phyloP scores from a whole-genome alignment of 2,888 invertebrate species.

The Morpho deidamia region DNA sequence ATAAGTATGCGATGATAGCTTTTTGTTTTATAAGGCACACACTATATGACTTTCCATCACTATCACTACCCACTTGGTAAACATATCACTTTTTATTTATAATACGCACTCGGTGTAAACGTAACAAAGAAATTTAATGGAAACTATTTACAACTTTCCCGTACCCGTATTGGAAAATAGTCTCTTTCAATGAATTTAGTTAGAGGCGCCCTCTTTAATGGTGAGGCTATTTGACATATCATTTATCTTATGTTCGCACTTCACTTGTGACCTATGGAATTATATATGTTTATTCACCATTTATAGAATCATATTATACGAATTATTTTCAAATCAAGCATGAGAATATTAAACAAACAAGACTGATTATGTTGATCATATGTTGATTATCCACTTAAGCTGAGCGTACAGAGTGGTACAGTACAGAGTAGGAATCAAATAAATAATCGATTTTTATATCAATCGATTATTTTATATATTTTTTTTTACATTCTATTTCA shows the following conservation, averaged over 20 bases:
- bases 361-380: too few species aligned
- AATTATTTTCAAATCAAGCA: too few species aligned
- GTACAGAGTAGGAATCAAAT: too few species aligned
- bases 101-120: constrained; percentile 36
- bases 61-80: constrained; percentile 49
- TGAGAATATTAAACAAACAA: too few species aligned
- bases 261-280: too few species aligned
- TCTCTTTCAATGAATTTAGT: constrained; percentile 29
- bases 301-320: too few species aligned
- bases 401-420: too few species aligned
- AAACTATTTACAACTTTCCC: constrained; percentile 77
- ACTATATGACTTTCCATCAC: constrained; percentile 56
- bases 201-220: constrained; percentile 31
- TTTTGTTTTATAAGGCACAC: constrained; percentile 73
- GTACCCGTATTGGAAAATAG: constrained; percentile 40
- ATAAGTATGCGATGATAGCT: constrained; percentile 78
- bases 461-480: too few species aligned
- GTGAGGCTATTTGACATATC: constrained; percentile 17
- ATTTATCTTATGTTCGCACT: constrained; percentile 1
- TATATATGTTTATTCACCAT: too few species aligned
- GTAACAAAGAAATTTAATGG: constrained; percentile 47
- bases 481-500: too few species aligned
- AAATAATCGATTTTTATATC: too few species aligned
- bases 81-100: constrained; percentile 51
- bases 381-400: too few species aligned